Conservation (phyloP, 1,140 invertebrate genomes). For the Drosophila trapezifrons region DNA sequence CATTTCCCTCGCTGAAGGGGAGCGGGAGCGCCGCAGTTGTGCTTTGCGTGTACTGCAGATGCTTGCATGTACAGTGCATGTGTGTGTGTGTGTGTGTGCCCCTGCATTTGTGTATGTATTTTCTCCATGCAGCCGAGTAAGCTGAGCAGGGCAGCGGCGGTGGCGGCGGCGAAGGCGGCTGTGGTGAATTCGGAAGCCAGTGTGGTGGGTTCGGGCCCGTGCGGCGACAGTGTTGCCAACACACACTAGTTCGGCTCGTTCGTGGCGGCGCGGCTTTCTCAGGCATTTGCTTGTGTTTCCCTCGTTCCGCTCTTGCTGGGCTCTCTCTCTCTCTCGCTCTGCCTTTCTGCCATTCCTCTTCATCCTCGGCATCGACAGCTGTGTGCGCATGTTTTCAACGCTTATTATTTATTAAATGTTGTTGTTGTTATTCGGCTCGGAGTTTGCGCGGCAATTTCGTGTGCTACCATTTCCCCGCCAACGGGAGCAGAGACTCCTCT, state of each 20-base stretch:
- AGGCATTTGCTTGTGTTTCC: slow-evolving; percentile 20
- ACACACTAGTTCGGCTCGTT: slow-evolving; percentile 48
- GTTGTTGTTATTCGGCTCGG: slow-evolving; percentile 31
- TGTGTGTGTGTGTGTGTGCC: slow-evolving; percentile 15
- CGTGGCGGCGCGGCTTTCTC: slow-evolving; percentile 43
- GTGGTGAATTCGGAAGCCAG: slow-evolving; percentile 23
- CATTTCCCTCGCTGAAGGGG: slow-evolving; percentile 6
- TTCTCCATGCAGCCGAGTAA: slow-evolving; percentile 69
- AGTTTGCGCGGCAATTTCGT: slow-evolving; percentile 70
- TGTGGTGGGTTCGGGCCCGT: slow-evolving; percentile 54
- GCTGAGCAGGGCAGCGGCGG: slow-evolving; percentile 9
- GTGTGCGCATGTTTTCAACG: slow-evolving; percentile 77
- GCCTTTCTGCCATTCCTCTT: slow-evolving; percentile 30
- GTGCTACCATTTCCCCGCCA: slow-evolving; percentile 10
- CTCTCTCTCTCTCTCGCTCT: slow-evolving; percentile 17
- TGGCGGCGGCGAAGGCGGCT: slow-evolving; percentile 25
- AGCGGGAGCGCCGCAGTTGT: slow-evolving; percentile 16
- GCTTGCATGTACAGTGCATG: slow-evolving; percentile 24
- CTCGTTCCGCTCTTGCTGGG: slow-evolving; percentile 23
- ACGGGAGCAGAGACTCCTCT: background rate
- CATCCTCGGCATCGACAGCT: slow-evolving; percentile 58
- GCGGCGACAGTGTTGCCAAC: slow-evolving; percentile 68
- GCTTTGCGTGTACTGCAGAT: slow-evolving; percentile 19
- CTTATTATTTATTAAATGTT: slow-evolving; percentile 72
- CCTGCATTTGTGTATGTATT: slow-evolving; percentile 58